phyloP scores from a whole-genome alignment of 1,140 invertebrate genomes.

The Carposina sasakii region DNA sequence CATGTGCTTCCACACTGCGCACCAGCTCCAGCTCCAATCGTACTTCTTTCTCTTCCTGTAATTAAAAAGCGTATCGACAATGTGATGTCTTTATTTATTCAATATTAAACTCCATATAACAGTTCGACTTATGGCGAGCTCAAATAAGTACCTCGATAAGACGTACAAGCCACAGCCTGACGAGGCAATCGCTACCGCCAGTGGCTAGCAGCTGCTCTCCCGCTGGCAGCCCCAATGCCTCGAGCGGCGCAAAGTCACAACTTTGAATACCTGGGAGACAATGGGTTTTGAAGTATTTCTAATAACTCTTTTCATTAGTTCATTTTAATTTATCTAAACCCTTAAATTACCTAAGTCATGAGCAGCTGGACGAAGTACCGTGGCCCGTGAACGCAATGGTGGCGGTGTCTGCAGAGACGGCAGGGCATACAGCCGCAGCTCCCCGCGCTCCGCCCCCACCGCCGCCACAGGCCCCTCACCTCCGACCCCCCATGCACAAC shows the following conservation, averaged over 20 bases:
- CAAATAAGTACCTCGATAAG: conserved; percentile 10
- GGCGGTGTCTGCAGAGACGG: conserved; percentile 24
- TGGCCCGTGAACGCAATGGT: conserved; percentile 18
- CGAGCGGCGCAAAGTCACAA: conserved; percentile 37
- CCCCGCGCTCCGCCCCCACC: conserved; percentile 32
- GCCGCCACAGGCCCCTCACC: conserved; percentile 22
- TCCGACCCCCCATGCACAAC: conserved; percentile 41
- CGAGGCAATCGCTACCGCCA: conserved; percentile 34
- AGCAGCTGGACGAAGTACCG: conserved; percentile 16
- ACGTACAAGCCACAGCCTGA: conserved; percentile 36
- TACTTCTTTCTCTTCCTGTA: conserved; percentile 1
- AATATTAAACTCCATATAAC: background rate
- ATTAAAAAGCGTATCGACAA: background rate
- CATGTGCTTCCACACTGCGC: conserved; percentile 30
- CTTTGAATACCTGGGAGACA: conserved; percentile 38
- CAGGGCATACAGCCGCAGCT: conserved; percentile 23
- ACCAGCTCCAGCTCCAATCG: conserved; percentile 13
- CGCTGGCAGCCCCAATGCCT: conserved; percentile 7
- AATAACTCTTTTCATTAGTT: background rate
- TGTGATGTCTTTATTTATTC: background rate
- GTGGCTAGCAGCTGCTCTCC: conserved; percentile 32
- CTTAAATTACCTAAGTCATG: background rate
- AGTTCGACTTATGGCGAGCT: background rate
- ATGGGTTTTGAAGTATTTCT: background rate
- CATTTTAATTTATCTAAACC: background rate